A percentile compares a stretch with the other conserved stretches of the same genome.
Conservation (phyloP, 2,113 vertebrate genomes). For the Aegithalos caudatus region DNA sequence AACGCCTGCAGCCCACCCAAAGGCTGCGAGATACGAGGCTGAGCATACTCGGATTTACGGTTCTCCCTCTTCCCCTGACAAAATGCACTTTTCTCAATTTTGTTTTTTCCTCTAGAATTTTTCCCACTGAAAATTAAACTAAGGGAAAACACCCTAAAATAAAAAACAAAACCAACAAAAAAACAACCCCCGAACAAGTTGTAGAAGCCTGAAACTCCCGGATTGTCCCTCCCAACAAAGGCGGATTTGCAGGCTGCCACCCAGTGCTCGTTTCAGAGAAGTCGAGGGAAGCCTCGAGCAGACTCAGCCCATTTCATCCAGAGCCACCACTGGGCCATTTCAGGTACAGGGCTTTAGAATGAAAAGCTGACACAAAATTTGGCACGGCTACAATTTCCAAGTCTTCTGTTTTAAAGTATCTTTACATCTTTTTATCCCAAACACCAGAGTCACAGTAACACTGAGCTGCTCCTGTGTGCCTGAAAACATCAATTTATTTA, state of each 20-base stretch:
- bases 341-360: neutral
- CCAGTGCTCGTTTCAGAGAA: constrained; percentile 15
- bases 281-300: neutral
- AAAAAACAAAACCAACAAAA: neutral
- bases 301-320: neutral
- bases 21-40: accelerated
- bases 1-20: neutral
- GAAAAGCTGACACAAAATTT: neutral
- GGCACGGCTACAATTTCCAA: neutral
- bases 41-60: neutral
- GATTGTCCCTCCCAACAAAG: neutral
- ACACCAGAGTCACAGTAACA: neutral
- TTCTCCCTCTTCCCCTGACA: neutral
- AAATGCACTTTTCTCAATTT: neutral
- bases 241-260: neutral
- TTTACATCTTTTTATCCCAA: neutral
- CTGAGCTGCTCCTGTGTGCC: neutral
- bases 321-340: neutral
- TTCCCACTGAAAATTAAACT: neutral
- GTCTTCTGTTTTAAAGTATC: neutral
- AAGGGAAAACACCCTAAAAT: neutral
- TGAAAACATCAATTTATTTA: neutral
- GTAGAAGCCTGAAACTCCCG: neutral
- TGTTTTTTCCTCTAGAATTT: neutral
- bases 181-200: neutral